Percentiles rank a stretch among this genome's conserved stretches.
Conservation (phyloP, 2,113 vertebrate genomes). For the Trichechus manatus region DNA sequence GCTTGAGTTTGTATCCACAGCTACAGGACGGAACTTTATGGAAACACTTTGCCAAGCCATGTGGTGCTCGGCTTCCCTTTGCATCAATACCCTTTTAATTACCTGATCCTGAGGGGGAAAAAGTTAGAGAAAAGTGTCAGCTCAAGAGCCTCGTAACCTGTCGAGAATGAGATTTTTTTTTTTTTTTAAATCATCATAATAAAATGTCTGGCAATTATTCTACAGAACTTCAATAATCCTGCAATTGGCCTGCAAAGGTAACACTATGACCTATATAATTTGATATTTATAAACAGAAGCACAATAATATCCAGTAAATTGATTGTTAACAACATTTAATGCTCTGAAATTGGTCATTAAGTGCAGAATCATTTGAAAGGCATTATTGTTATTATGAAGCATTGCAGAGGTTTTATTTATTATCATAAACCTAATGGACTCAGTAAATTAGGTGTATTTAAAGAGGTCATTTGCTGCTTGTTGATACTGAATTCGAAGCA, state of each 20-base stretch:
- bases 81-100: constrained; percentile 83
- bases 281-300: constrained; percentile 83
- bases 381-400: constrained; percentile 84
- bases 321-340: constrained; percentile 86
- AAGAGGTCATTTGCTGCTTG: constrained; percentile 80
- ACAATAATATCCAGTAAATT: constrained; percentile 83
- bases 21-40: constrained; percentile 92
- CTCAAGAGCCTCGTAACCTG: constrained; percentile 53
- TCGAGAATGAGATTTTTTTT: neutral
- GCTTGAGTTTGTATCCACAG: constrained; percentile 96
- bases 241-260: constrained; percentile 76
- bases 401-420: constrained; percentile 86
- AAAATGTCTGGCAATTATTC: constrained; percentile 59
- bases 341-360: constrained; percentile 86
- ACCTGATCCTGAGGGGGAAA: constrained; percentile 73
- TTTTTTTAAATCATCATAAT: neutral
- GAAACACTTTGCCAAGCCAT: constrained; percentile 92
- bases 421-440: constrained; percentile 81
- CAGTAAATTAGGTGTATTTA: constrained; percentile 83
- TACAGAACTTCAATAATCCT: constrained; percentile 66
- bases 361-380: constrained; percentile 80
- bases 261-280: constrained; percentile 84
- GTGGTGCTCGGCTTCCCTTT: constrained; percentile 75
- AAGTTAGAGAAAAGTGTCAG: constrained; percentile 73
- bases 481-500: constrained; percentile 69